These are phyloP conservation scores for Montifringilla adamsi DNA, from an alignment of 2,113 vertebrate species.

Conservation along the genomic window DNA sequence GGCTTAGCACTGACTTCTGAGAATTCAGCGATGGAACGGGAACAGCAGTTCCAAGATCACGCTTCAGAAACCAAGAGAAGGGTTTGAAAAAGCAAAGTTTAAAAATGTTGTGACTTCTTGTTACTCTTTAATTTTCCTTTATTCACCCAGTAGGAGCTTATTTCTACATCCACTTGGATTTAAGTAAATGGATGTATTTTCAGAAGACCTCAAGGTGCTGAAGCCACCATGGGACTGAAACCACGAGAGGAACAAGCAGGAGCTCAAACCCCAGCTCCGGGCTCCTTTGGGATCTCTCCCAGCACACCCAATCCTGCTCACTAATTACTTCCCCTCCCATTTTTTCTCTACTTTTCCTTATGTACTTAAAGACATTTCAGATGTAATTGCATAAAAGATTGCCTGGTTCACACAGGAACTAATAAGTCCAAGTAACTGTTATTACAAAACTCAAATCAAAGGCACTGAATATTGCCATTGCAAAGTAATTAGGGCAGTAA, in stretches of 20 bases:
- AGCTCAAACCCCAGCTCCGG: neutral
- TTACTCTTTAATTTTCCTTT: neutral
- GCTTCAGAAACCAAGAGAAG: neutral
- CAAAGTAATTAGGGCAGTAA: constrained; percentile 24
- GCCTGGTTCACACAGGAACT: neutral
- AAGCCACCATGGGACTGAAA: neutral
- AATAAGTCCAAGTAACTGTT: neutral
- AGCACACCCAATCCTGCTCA: neutral
- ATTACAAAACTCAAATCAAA: neutral
- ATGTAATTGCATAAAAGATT: neutral
- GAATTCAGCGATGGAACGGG: neutral
- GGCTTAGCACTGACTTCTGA: neutral
- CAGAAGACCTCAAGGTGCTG: neutral
- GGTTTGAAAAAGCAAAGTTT: neutral
- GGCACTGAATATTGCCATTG: neutral
- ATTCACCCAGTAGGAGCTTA: neutral
- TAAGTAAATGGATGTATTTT: neutral
- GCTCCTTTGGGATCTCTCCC: neutral
- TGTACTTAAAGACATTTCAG: neutral
- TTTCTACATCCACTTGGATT: neutral
- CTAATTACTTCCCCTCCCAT: neutral
- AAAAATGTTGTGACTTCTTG: neutral
- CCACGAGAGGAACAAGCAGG: neutral
- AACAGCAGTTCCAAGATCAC: neutral
- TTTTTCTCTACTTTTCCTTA: neutral